Percentiles rank a stretch among this genome's conserved stretches.
Conservation (phyloP, 2,113 vertebrate genomes). For the Podarcis muralis region DNA sequence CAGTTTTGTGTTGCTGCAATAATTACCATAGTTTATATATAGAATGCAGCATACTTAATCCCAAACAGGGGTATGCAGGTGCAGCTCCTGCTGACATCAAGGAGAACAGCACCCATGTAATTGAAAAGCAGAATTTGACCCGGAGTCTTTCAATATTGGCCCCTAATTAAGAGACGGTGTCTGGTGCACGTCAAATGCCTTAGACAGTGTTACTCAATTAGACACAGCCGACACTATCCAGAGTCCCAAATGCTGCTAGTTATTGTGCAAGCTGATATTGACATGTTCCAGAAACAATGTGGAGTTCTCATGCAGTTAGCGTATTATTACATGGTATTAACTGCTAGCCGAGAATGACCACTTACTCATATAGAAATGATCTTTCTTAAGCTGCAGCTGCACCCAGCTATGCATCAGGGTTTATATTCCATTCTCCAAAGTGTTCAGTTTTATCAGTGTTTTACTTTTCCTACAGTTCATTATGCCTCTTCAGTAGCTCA, state of each 20-base stretch:
- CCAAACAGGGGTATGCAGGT: constrained; percentile 60
- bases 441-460: background rate
- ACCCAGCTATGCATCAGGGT: constrained; percentile 13
- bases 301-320: constrained; percentile 66
- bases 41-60: constrained; percentile 66
- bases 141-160: constrained; percentile 75
- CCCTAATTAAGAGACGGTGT: constrained; percentile 75
- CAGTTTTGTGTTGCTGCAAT: constrained; percentile 66
- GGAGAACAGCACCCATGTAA: constrained; percentile 53
- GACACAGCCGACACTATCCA: constrained; percentile 80
- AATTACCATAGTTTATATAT: constrained; percentile 77
- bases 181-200: constrained; percentile 85
- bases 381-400: constrained; percentile 47
- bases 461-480: background rate
- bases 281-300: constrained; percentile 75
- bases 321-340: constrained; percentile 66
- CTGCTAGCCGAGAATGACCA: constrained; percentile 65
- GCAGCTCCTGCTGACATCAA: constrained; percentile 47
- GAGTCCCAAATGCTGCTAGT: constrained; percentile 78
- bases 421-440: constrained; percentile 12
- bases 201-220: constrained; percentile 81
- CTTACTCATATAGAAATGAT: constrained; percentile 54
- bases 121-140: constrained; percentile 66
- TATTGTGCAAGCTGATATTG: constrained; percentile 82
- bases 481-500: background rate